Evolutionary conservation across 2,888 invertebrate genomes (phyloP), one percentile per base, ranked within the genome.

Genomic region (Dorcus hopei): DNA sequence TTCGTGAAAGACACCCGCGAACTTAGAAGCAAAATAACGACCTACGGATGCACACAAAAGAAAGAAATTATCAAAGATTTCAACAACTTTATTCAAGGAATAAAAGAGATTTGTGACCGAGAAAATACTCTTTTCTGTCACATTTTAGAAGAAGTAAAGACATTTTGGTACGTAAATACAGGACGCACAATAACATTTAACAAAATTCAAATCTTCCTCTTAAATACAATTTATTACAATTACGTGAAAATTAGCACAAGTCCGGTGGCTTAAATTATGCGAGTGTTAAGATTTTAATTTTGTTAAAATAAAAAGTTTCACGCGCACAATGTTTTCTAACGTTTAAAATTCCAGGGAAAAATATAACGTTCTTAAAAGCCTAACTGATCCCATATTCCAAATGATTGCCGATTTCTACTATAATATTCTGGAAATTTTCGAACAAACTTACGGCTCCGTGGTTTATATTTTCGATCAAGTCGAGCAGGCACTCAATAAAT

Each of bases 41-140:
- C 9, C 23, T 45, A 45, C 45, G 45, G 1, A 76, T 77, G 50
- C 75, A 78, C 7, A 5, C 45, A 45, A 45, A 45, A 45, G 19
- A 45, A 19, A 45, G 23, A 19, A 3, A 45, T 45, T n/a, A 23
- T 11, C 16, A 9, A 19, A 45, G 23, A 45, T 19, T 45, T 19
- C 45, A 19, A 19, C 14, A 9, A 45, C 7, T 45, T 45, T 19
- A 9, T 45, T 19, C 9, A 45, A 9, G 16, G 23, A 19, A 11
- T 19, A 33, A 33, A 33, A 33, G 26, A 33, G 5, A 7, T 33
- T 33, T 33, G 26, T 33, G 26, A 33, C 6, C 14, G 16, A 9
- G 23, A 45, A 4, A 23, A 45, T 9, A 16, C 7, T 45, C 9
- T 45, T 19, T 45, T n/a, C 14, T 41, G 45, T 19, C 45, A 9